These are phyloP conservation scores for Cistogaster globosa DNA, from an alignment of 2,888 invertebrate genomes.

Conservation along the genomic window DNA sequence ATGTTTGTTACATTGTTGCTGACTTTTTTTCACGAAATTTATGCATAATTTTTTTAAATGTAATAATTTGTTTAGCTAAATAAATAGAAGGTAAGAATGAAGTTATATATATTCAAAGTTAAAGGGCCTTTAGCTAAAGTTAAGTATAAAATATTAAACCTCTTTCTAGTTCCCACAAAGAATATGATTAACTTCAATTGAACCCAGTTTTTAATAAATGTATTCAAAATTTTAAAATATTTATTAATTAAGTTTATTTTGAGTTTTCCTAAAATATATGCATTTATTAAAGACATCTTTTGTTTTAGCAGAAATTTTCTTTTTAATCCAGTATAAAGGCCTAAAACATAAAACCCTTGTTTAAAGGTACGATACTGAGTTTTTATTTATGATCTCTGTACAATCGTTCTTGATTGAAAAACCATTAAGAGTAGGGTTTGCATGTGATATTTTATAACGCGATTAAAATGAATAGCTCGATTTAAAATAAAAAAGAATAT, in stretches of 20 bases:
- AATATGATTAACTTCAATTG: no score
- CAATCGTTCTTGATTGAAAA: conserved; percentile 15
- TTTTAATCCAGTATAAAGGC: neutral
- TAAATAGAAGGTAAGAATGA: neutral
- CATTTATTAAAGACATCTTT: no score
- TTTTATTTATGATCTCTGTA: conserved; percentile 12
- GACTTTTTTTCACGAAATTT: conserved; percentile 46
- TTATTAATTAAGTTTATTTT: no score
- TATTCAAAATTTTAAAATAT: no score
- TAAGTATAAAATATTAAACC: no score
- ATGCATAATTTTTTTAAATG: conserved; percentile 68
- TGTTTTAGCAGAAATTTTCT: neutral
- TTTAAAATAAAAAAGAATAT: no score
- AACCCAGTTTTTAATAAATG: no score
- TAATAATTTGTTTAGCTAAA: conserved; percentile 63
- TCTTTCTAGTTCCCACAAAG: no score
- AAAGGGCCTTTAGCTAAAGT: conserved; percentile 20
- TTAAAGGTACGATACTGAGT: neutral
- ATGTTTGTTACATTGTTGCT: conserved; percentile 12
- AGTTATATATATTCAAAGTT: neutral
- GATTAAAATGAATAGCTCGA: no score
- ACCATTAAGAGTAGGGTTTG: neutral
- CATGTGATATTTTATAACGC: no score
- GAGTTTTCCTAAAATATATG: no score
- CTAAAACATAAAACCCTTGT: neutral